Conservation (phyloP, 2,113 vertebrate genomes). For the Pelobates fuscus region DNA sequence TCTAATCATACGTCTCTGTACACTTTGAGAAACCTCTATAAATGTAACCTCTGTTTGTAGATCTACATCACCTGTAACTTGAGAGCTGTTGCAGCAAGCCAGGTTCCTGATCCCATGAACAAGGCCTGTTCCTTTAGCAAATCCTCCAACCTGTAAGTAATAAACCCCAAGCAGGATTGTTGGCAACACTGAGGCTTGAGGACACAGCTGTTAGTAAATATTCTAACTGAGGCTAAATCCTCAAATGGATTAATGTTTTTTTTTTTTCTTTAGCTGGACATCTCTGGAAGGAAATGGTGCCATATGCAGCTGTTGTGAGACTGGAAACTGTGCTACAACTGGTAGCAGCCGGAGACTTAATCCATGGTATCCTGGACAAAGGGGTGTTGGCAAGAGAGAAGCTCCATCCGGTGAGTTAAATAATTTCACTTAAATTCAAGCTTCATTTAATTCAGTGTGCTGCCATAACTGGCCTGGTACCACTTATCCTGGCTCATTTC, state of each 20-base stretch:
- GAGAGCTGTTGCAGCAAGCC: constrained; percentile 52
- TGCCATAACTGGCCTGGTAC: too few species aligned
- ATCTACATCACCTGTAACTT: constrained; percentile 65
- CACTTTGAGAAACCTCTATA: too few species aligned
- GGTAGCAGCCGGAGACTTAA: background rate
- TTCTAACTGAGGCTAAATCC: background rate
- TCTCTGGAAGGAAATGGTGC: constrained; percentile 61
- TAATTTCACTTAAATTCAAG: too few species aligned
- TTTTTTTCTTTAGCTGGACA: constrained; percentile 59
- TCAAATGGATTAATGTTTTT: background rate
- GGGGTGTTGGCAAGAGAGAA: constrained; percentile 14
- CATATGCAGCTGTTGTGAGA: constrained; percentile 64
- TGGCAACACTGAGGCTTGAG: too few species aligned
- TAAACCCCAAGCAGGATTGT: too few species aligned
- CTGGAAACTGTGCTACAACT: constrained; percentile 46
- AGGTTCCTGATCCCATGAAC: constrained; percentile 58
- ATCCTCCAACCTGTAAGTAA: constrained; percentile 57
- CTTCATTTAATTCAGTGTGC: too few species aligned
- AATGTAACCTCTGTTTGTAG: constrained; percentile 37
- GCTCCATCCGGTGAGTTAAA: background rate
- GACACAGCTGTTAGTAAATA: too few species aligned
- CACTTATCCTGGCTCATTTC: too few species aligned
- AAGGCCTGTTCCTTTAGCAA: constrained; percentile 71
- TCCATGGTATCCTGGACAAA: rapidly evolving
- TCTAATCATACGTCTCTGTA: too few species aligned